These are phyloP conservation scores for Trachelus stipa DNA, from an alignment of 2,888 invertebrate species.

Conservation along the genomic window DNA sequence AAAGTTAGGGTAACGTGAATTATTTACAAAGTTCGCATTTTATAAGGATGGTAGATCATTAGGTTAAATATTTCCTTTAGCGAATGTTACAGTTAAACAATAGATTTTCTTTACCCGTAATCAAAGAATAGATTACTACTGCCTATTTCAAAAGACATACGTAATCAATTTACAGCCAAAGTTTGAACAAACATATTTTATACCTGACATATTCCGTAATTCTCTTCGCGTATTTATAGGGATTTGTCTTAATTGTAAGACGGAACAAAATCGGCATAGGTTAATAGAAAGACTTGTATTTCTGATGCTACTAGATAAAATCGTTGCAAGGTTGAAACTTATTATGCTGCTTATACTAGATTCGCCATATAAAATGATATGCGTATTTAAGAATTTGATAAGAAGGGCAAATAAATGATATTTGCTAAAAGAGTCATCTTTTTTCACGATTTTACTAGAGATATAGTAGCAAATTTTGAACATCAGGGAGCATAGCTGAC, in stretches of 20 bases:
- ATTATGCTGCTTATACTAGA: background rate
- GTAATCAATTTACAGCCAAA: background rate
- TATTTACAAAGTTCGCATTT: background rate
- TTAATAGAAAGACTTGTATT: background rate
- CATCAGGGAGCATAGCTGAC: background rate
- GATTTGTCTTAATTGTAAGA: background rate
- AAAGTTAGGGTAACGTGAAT: background rate
- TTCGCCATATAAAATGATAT: background rate
- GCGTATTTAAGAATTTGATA: background rate
- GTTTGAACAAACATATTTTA: background rate
- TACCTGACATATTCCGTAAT: background rate
- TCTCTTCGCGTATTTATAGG: background rate
- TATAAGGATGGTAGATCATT: background rate
- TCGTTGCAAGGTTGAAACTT: background rate
- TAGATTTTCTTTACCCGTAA: background rate
- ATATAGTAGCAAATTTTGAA: background rate
- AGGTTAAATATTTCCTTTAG: background rate
- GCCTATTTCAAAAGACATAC: background rate
- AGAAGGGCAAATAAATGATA: no score
- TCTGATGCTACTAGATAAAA: background rate
- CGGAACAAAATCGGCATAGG: background rate
- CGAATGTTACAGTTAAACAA: background rate
- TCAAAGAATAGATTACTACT: background rate
- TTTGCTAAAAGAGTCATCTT: background rate
- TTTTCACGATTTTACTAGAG: background rate